Evolutionary conservation across 2,113 vertebrate genomes (phyloP), one percentile per base, ranked within the genome.

Genomic region (Dendropsophus ebraccatus): DNA sequence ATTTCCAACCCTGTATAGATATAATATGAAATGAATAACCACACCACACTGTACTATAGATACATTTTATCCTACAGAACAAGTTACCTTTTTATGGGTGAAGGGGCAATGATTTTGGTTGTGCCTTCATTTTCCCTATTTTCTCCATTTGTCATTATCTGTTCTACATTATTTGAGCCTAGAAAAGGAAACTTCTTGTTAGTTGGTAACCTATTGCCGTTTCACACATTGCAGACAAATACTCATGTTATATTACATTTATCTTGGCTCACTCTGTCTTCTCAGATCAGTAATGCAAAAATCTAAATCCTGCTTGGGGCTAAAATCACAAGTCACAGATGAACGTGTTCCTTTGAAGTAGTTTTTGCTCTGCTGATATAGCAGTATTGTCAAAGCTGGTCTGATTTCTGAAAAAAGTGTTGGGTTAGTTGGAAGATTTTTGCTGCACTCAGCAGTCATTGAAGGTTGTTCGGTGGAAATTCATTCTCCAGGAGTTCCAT

Each of bases 11-110:
- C 41, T 41, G 4, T 41, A 8, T 3, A 41, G 41, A 56, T 21
- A 56, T 19, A 54, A 21, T 56, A 56, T 56, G 5, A 21, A 56
- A 54, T 56, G 21, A 56, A 58, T 58, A n/a, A n/a, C n/a, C 6
- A 0, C 17, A 13, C 60, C 8, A 60, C 11, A 0, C 89, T 41
- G 41, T 3, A 41, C 41, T 5, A 41, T 41, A 41, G 8, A 41
- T 41, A 41, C 41, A 41, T 41, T 41, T 8, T 41, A 41, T 41
- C 41, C 3, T 41, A 41, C 41, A 8, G 41, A 41, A 41, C 8
- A 41, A 41, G 41, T 41, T 41, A 96, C 95, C 95, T 95, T 95
- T 95, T 96, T 60, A 95, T 86, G 73, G 94, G 92, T 4, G 94
- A 95, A 76, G 94, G 94, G 74, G 93, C 93, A 54, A 94, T 93